phyloP scores from a whole-genome alignment of 1,140 invertebrate genomes.

The Acyrthosiphon pisum region DNA sequence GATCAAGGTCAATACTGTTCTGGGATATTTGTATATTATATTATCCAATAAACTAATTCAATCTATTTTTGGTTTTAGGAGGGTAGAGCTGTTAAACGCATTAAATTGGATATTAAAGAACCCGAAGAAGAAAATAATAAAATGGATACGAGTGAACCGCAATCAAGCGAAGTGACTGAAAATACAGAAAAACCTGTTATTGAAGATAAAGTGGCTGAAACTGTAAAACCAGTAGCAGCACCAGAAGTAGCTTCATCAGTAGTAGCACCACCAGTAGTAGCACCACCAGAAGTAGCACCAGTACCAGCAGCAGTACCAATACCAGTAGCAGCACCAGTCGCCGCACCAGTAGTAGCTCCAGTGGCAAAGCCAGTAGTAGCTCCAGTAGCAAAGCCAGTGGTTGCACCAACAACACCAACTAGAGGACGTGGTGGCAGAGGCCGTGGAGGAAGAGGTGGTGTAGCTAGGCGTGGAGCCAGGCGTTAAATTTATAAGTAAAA shows the following conservation, averaged over 20 bases:
- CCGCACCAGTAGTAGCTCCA: background rate
- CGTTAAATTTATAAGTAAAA: background rate
- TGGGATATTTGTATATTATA: background rate
- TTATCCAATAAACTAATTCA: background rate
- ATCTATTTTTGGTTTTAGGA: conserved; percentile 11
- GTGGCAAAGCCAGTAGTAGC: background rate
- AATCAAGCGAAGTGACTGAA: background rate
- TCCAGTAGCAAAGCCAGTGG: too few species aligned
- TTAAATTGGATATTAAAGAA: conserved; percentile 29
- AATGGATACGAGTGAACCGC: background rate
- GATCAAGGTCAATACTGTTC: background rate
- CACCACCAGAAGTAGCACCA: background rate
- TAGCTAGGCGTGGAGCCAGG: background rate
- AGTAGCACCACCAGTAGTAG: background rate
- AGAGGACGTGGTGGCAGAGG: conserved; percentile 31
- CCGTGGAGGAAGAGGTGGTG: conserved; percentile 27
- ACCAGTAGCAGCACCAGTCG: too few species aligned
- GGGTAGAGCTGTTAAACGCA: background rate
- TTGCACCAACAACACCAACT: background rate
- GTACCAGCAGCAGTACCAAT: background rate
- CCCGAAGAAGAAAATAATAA: background rate
- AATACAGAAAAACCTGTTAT: background rate
- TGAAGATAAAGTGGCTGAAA: background rate
- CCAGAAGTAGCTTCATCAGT: background rate
- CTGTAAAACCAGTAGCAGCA: background rate